Evolutionary conservation across 2,113 vertebrate genomes (phyloP).

Genomic region (Lates calcarifer): DNA sequence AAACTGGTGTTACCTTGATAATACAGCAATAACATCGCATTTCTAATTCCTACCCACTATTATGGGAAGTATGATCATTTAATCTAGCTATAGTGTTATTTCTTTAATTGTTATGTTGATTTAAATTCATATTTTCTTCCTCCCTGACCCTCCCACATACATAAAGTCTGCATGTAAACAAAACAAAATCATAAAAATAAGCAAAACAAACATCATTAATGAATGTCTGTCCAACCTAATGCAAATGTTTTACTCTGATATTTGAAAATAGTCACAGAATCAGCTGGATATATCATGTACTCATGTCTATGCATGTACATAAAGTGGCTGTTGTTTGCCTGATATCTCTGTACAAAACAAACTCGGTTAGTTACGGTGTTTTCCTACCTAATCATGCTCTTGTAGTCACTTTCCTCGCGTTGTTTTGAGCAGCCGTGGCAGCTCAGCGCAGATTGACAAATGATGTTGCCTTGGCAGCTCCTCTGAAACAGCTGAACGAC

Average conservation of each 20-base stretch:
- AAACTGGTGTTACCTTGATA: too few relatives aligned
- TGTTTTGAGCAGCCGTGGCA: constrained; percentile 7
- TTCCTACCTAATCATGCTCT: constrained; percentile 30
- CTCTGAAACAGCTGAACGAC: constrained; percentile 68
- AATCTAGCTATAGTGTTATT: neutral
- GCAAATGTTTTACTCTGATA: neutral
- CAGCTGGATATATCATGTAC: neutral
- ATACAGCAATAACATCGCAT: too few relatives aligned
- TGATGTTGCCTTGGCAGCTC: constrained; percentile 60
- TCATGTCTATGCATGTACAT: neutral
- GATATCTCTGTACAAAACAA: neutral
- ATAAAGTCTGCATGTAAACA: too few relatives aligned
- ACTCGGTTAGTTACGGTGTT: constrained; percentile 7
- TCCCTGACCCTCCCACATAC: neutral
- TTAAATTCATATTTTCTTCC: neutral
- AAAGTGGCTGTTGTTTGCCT: neutral
- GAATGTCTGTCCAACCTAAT: neutral
- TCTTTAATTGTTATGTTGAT: neutral
- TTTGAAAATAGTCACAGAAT: neutral
- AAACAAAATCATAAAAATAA: neutral
- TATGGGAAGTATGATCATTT: neutral
- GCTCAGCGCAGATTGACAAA: constrained; percentile 47
- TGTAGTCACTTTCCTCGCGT: constrained; percentile 27
- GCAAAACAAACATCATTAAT: neutral
- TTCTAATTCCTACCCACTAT: neutral